These are phyloP conservation scores for Lepidochitona cinerea DNA, from an alignment of 2,888 invertebrate genomes.

Conservation along the genomic window DNA sequence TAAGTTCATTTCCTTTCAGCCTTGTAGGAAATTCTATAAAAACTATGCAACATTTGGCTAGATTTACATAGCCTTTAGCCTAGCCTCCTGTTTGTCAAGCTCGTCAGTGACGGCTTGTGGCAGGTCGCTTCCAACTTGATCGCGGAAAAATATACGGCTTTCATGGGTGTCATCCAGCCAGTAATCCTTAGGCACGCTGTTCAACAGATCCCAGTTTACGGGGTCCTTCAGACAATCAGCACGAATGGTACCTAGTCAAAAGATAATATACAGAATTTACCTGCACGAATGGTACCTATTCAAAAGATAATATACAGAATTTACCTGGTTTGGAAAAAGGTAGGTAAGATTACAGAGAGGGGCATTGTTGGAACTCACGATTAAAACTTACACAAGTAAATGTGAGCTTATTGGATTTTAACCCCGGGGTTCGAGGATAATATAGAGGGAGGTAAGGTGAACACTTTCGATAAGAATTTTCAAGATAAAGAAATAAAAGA, in stretches of 20 bases:
- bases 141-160: slow-evolving; percentile 88
- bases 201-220: slow-evolving; percentile 85
- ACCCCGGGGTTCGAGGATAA: too few relatives aligned
- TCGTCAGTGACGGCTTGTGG: slow-evolving; percentile 83
- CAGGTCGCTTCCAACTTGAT: slow-evolving; percentile 92
- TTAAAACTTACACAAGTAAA: too few relatives aligned
- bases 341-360: too few relatives aligned
- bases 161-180: slow-evolving; percentile 87
- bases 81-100: slow-evolving; percentile 77
- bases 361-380: too few relatives aligned
- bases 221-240: slow-evolving; percentile 78
- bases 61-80: slow-evolving; percentile 69
- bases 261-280: not conserved
- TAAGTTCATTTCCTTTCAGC: too few relatives aligned
- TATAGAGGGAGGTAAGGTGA: too few relatives aligned
- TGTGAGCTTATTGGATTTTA: too few relatives aligned
- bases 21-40: too few relatives aligned
- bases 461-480: too few relatives aligned
- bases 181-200: slow-evolving; percentile 90
- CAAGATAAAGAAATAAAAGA: too few relatives aligned
- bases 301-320: not conserved
- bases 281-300: not conserved
- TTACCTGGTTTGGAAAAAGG: too few relatives aligned
- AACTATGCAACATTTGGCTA: too few relatives aligned
- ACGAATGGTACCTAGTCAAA: slow-evolving; percentile 77